Base-by-base conservation (phyloP, 2,113 vertebrate species). In the Ciconia stormi region DNA sequence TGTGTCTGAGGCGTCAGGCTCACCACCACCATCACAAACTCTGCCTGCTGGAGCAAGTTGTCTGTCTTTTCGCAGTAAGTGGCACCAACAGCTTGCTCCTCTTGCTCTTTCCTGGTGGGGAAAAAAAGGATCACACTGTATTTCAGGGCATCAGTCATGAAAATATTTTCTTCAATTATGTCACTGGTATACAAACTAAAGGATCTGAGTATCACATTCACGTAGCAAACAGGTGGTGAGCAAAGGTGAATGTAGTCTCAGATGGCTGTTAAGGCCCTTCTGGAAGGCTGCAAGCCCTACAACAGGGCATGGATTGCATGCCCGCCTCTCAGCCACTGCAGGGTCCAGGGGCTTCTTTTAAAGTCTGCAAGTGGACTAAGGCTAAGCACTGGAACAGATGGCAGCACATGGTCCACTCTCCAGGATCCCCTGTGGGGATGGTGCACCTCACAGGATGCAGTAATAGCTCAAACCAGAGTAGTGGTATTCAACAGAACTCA, bases 11-110 rank as follows among this genome's bases (percentile, higher is more conserved):
- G 97, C 2, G 93, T 97, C 92, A 98, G 94, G 91, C 67, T 98
- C 40, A 98, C 81, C 9, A 93, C 95, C 69, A 98, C 21, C 97
- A 98, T 97, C 83, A 98, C 97, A 44, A 98, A 98, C 83, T 98
- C 98, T 3, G 98, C 98, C 61, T 86, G 83, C 83, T 77, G 96
- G 32, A 99, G 97, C 91, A 99, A 97, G 38, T 92, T 94, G 7
- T 97, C 98, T 53, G 98, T 91, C 50, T 63, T 97, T 55, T 89
- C 20, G 40, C 98, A 98, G 86, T 97, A 98, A 70, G 56, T 84
- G 52, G 98, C 94, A 4, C 97, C 69, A 0, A 98, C 97, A 44
- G 92, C 96, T 49, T 42, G 92, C 77, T 99, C 98, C 80, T 98
- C 98, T 36, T 98, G 97, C 19, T 81, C 84, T 22, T 77, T 86